Base-by-base conservation (phyloP, 2,888 invertebrate genomes). In the Rhagium mordax region DNA sequence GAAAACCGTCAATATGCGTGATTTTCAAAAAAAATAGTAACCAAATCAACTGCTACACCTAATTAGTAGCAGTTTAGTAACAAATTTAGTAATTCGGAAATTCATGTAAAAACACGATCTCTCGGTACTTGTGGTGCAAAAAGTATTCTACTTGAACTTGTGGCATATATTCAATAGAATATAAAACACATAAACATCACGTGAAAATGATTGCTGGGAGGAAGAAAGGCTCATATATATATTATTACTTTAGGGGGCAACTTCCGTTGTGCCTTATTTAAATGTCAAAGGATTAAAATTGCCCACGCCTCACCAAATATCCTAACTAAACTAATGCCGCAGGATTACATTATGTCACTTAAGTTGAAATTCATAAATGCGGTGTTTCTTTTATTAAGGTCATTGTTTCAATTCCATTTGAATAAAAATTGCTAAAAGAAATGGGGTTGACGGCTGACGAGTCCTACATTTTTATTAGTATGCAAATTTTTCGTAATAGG, bases 401-500 rank as follows among this genome's bases (percentile, higher is more conserved):
- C 67, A 57, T 13, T 15, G 57, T 57, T 67, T 67, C 51, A 29
- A 57, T 67, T 65, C 29, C 29, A 65, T 65, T 66, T 57, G 67
- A 67, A 67, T 67, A 57, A 57, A 20, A 57, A 61, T 61, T 41
- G 15, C 5, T 41, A 18, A 53, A 64, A 16, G 51, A 29, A 60
- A 66, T 71, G 33, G 51, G 61, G 59, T 65, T 66, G 41, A 71
- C 29, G 27, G 71, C 60, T 53, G 51, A 51, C 59, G 60, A 71
- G 67, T 55, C 33, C 48, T 21, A 51, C 71, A 65, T 71, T 71
- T 60, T 71, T 62, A 66, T 47, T 71, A 53, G 41, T n/a, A 66
- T 71, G 71, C 49, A 71, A 66, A 71, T 71, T 71, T 41, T 60
- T 53, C 41, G 47, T 60, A 71, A 71, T 71, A 41, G 27, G 71